A percentile compares a stretch with the other conserved stretches of the same genome.
Evolutionary conservation across 2,113 vertebrate species (phyloP).

Genomic region (Galemys pyrenaicus): DNA sequence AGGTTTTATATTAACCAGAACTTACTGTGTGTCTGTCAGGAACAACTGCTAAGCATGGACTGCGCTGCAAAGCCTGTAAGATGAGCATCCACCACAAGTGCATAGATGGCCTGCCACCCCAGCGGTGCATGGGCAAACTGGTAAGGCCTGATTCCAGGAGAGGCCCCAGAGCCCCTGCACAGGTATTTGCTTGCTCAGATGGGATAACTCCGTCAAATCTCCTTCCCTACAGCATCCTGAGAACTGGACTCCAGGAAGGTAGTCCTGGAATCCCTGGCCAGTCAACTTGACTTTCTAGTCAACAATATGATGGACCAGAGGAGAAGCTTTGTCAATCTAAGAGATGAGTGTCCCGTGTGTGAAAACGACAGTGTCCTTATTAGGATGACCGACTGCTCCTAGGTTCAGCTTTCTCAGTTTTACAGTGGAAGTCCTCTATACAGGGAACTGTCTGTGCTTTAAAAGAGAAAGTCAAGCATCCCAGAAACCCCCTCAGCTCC

Average conservation of each 20-base stretch:
- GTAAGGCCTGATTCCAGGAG: constrained; percentile 83
- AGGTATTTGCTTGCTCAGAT: not conserved
- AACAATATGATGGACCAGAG: not conserved
- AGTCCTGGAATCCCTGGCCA: not conserved
- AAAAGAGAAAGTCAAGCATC: not conserved
- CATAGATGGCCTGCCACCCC: constrained; percentile 90
- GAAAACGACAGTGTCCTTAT: not conserved
- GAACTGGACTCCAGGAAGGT: not conserved
- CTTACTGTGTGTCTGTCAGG: constrained; percentile 85
- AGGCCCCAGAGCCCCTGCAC: not conserved
- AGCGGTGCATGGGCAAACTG: constrained; percentile 99
- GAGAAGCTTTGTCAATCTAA: not conserved
- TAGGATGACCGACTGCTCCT: not conserved
- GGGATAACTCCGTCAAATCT: not conserved
- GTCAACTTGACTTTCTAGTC: not conserved
- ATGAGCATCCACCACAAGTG: constrained; percentile 99
- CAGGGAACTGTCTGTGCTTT: not conserved
- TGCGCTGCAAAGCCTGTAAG: constrained; percentile 98
- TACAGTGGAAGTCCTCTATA: not conserved
- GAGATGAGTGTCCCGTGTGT: not conserved
- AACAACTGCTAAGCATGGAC: constrained; percentile 94
- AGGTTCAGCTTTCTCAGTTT: not conserved
- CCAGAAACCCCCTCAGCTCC: not conserved
- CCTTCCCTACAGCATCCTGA: not conserved
- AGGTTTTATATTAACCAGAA: constrained; percentile 15